A percentile compares a stretch with the other conserved stretches of the same genome.
Evolutionary conservation across 2,888 invertebrate species (phyloP).

Genomic region (Dryobota labecula): DNA sequence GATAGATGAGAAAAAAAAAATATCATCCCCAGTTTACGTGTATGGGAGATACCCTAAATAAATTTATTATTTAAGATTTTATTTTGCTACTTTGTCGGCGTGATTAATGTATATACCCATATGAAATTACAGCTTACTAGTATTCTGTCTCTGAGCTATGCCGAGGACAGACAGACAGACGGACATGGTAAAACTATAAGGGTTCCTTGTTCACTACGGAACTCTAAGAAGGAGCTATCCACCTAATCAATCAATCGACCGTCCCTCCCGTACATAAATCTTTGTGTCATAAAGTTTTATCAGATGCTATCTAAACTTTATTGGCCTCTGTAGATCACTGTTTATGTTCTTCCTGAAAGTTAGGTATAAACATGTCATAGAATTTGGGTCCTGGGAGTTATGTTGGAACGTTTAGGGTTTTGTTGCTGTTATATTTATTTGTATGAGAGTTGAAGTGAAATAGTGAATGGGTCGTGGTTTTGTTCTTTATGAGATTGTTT

Average conservation of each 20-base stretch:
- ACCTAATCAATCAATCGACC: slow-evolving; percentile 64
- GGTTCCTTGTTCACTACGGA: no score
- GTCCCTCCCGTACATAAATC: slow-evolving; percentile 64
- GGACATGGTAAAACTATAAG: no score
- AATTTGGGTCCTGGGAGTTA: slow-evolving; percentile 36
- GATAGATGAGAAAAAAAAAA: no score
- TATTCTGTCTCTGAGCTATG: no score
- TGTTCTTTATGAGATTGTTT: neutral
- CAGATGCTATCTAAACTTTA: slow-evolving; percentile 64
- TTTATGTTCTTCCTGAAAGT: slow-evolving; percentile 57
- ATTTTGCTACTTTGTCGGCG: no score
- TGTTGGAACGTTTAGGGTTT: slow-evolving; percentile 22
- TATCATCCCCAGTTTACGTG: no score
- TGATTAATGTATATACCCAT: no score
- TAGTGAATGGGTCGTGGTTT: neutral
- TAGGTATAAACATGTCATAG: slow-evolving; percentile 55
- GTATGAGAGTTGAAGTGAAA: neutral
- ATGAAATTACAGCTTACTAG: no score
- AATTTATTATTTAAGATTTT: no score
- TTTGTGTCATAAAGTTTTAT: slow-evolving; percentile 68
- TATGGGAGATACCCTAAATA: no score
- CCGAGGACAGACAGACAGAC: no score
- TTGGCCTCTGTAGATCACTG: slow-evolving; percentile 43
- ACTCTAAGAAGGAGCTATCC: slow-evolving; percentile 38
- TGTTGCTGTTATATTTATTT: slow-evolving; percentile 32